Evolutionary conservation across 1,140 invertebrate genomes (phyloP).

Genomic region (Notospermus geniculatus): DNA sequence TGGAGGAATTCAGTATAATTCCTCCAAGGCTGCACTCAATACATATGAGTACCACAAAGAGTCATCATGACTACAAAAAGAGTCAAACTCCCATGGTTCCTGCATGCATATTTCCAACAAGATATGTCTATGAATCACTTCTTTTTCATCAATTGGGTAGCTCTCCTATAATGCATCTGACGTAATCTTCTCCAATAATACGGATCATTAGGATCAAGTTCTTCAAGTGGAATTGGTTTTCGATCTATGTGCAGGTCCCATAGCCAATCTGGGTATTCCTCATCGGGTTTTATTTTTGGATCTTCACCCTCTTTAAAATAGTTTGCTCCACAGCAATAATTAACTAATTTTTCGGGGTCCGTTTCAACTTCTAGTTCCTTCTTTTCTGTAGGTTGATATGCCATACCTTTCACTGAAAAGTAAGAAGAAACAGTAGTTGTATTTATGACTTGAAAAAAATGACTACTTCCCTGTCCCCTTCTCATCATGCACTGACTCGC

Average conservation of each 20-base stretch:
- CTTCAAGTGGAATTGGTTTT: slow-evolving; percentile 65
- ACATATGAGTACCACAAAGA: no score
- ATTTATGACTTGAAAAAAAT: no score
- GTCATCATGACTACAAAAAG: no score
- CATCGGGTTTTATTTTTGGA: slow-evolving; percentile 77
- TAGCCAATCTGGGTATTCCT: slow-evolving; percentile 91
- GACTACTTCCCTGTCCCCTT: no score
- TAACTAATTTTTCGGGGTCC: slow-evolving; percentile 75
- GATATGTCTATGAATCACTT: no score
- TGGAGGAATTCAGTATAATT: no score
- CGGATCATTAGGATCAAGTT: slow-evolving; percentile 76
- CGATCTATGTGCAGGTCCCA: slow-evolving; percentile 69
- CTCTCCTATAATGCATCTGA: background rate
- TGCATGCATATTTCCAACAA: no score
- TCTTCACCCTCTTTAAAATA: slow-evolving; percentile 74
- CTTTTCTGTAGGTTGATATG: slow-evolving; percentile 14
- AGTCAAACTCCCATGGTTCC: no score
- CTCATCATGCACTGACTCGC: no score
- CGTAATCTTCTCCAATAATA: slow-evolving; percentile 71
- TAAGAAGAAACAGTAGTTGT: no score
- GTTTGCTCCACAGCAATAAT: slow-evolving; percentile 83
- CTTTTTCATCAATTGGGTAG: background rate
- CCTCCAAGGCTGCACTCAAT: no score
- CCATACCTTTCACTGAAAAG: background rate
- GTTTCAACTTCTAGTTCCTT: slow-evolving; percentile 68